These are phyloP conservation scores for Philotrypesis tridentata DNA, from an alignment of 1,140 invertebrate genomes.

Conservation along the genomic window DNA sequence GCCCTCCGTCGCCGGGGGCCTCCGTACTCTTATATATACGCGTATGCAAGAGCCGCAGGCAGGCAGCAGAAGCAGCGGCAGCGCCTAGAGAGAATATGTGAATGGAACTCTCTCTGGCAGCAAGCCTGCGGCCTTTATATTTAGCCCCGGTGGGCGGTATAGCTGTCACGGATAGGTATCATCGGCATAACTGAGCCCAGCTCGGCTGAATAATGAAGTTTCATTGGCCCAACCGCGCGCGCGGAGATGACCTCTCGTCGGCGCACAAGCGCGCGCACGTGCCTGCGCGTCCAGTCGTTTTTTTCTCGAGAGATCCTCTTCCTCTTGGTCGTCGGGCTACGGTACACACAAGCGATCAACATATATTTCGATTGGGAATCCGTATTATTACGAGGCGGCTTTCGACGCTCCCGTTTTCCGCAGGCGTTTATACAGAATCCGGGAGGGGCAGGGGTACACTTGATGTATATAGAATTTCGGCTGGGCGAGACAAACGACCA, in stretches of 20 bases:
- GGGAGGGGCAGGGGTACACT: too few species aligned
- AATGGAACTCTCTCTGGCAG: slow-evolving; percentile 71
- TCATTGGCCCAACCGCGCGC: slow-evolving; percentile 59
- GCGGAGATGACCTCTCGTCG: background rate
- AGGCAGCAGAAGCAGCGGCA: slow-evolving; percentile 50
- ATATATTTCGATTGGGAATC: background rate
- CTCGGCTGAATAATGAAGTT: slow-evolving; percentile 73
- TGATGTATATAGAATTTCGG: background rate
- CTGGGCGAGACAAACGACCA: background rate
- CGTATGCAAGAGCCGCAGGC: too few species aligned
- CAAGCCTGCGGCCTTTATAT: slow-evolving; percentile 74
- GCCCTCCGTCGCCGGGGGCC: too few species aligned
- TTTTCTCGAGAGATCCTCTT: background rate
- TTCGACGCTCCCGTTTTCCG: background rate
- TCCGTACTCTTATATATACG: too few species aligned
- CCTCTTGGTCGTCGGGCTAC: too few species aligned
- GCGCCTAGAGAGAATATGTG: slow-evolving; percentile 66
- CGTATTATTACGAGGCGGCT: background rate
- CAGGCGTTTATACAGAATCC: too few species aligned
- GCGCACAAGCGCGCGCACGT: too few species aligned
- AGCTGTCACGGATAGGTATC: slow-evolving; percentile 74
- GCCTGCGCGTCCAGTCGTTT: slow-evolving; percentile 40
- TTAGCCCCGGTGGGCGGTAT: slow-evolving; percentile 74
- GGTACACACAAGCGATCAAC: too few species aligned
- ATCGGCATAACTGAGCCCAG: slow-evolving; percentile 73